phyloP scores from a whole-genome alignment of 1,140 invertebrate genomes.

The Diachasmimorpha longicaudata region DNA sequence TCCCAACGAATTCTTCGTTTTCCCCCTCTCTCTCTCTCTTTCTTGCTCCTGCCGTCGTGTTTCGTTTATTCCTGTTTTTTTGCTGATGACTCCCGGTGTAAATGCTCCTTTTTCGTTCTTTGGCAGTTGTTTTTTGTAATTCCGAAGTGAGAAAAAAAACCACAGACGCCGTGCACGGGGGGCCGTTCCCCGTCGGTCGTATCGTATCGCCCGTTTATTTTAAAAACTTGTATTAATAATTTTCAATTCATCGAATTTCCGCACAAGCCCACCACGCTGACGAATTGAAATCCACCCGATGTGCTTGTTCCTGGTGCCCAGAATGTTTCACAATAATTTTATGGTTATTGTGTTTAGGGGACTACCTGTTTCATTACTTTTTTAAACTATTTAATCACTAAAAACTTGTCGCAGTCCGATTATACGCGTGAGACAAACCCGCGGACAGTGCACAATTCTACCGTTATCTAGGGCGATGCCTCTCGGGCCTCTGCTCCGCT shows the following conservation, averaged over 20 bases:
- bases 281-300: not conserved
- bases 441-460: conserved; percentile 48
- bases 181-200: conserved; percentile 21
- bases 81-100: conserved; percentile 2
- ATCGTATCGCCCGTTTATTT: conserved; percentile 1
- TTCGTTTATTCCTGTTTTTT: not conserved
- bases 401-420: conserved; percentile 7
- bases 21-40: conserved; percentile 8
- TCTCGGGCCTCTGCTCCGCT: conserved; percentile 33
- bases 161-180: conserved; percentile 30
- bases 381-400: conserved; percentile 3
- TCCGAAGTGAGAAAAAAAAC: not conserved
- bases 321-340: not conserved
- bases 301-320: not conserved
- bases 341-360: not conserved
- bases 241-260: not conserved
- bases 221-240: conserved; percentile 7
- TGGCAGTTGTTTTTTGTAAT: not conserved
- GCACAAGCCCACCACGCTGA: not conserved
- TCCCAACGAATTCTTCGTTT: not conserved
- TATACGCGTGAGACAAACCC: conserved; percentile 28
- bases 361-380: not conserved
- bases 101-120: conserved; percentile 10
- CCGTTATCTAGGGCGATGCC: conserved; percentile 61
- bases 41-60: conserved; percentile 14